Percentiles rank a stretch among this genome's conserved stretches.
Conservation (phyloP, 1,140 invertebrate species). For the Penaeus vannamei region DNA sequence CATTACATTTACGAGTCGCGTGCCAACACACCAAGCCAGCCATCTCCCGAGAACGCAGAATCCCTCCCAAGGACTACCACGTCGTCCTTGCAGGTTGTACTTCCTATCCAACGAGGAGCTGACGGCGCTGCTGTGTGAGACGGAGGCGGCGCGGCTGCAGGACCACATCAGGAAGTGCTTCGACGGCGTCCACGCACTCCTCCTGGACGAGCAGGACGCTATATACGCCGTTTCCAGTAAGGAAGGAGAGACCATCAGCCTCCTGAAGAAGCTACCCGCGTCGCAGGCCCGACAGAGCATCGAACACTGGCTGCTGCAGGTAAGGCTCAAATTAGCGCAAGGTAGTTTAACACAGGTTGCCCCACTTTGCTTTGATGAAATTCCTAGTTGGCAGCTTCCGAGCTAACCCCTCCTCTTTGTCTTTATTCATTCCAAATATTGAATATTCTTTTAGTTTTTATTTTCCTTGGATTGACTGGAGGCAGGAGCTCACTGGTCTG, state of each 20-base stretch:
- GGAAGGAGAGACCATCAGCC: slow-evolving; percentile 85
- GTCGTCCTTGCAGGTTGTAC: slow-evolving; percentile 82
- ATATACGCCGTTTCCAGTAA: slow-evolving; percentile 89
- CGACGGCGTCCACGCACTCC: slow-evolving; percentile 81
- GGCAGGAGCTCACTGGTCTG: no score
- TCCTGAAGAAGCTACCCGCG: slow-evolving; percentile 82
- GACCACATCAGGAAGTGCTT: slow-evolving; percentile 95
- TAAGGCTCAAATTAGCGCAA: no score
- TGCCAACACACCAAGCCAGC: no score
- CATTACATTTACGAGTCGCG: no score
- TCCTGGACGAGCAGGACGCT: slow-evolving; percentile 84
- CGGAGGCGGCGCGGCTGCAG: slow-evolving; percentile 89
- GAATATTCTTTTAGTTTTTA: no score
- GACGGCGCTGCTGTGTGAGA: slow-evolving; percentile 94
- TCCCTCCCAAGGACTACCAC: background rate
- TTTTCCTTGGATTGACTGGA: no score
- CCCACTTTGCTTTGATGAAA: no score
- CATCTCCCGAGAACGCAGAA: background rate
- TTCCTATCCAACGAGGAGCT: slow-evolving; percentile 97
- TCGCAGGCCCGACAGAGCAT: slow-evolving; percentile 87
- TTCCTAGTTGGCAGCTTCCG: no score
- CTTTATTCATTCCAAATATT: no score
- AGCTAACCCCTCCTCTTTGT: no score
- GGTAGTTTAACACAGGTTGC: no score
- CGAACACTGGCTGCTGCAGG: slow-evolving; percentile 91